Evolutionary conservation across 2,113 vertebrate species (phyloP).

Genomic region (Mobula birostris): DNA sequence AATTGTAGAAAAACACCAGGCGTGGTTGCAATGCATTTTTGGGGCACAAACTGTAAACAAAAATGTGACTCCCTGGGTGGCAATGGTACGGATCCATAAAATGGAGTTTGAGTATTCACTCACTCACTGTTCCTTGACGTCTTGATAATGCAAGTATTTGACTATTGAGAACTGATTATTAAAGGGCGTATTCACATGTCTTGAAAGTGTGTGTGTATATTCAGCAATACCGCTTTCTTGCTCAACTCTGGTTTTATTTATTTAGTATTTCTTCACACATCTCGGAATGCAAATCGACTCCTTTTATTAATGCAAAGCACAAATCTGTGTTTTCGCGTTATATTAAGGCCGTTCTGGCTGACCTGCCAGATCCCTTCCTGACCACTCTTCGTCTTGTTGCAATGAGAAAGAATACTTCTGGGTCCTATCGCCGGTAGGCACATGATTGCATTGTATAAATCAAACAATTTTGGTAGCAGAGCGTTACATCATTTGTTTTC

Average conservation of each 20-base stretch:
- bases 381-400: background rate
- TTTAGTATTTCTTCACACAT: background rate
- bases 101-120: background rate
- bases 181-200: constrained; percentile 15
- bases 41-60: background rate
- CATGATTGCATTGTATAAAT: background rate
- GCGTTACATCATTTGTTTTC: background rate
- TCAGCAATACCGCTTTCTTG: background rate
- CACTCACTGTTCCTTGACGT: background rate
- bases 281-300: background rate
- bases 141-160: constrained; percentile 17
- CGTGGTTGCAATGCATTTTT: background rate
- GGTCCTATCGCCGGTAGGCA: background rate
- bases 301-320: background rate
- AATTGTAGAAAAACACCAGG: background rate
- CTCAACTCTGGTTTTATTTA: background rate
- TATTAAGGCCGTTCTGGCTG: background rate
- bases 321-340: background rate
- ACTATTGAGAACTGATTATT: background rate
- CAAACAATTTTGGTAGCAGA: background rate
- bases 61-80: background rate
- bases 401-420: background rate
- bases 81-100: background rate
- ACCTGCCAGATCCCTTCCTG: background rate
- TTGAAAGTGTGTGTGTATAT: background rate